These are phyloP conservation scores for Aproaerema taeniolella DNA, from an alignment of 2,888 invertebrate genomes.

Conservation along the genomic window DNA sequence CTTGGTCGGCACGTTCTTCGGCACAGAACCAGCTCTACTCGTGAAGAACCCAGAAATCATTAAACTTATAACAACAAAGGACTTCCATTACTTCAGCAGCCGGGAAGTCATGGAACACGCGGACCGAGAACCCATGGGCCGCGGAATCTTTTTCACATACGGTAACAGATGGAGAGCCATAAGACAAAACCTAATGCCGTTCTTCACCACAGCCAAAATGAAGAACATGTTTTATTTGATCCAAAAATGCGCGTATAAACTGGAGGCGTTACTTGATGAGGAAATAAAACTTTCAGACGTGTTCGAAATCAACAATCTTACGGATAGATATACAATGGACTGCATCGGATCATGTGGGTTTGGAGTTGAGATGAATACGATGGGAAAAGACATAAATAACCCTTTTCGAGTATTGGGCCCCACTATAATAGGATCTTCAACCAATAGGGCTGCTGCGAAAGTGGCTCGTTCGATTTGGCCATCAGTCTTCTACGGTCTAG, in stretches of 20 bases:
- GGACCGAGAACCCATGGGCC: constrained; percentile 26
- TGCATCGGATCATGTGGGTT: constrained; percentile 33
- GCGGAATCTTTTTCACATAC: constrained; percentile 37
- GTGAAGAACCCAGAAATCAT: constrained; percentile 36
- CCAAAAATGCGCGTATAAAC: constrained; percentile 30
- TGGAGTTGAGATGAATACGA: constrained; percentile 34
- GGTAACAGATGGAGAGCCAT: constrained; percentile 52
- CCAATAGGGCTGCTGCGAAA: constrained; percentile 20
- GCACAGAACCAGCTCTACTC: constrained; percentile 31
- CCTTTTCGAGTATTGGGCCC: constrained; percentile 28
- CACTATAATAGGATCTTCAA: constrained; percentile 22
- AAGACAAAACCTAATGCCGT: constrained; percentile 47
- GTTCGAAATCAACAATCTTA: constrained; percentile 31
- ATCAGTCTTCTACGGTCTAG: constrained; percentile 30
- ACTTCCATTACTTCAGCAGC: constrained; percentile 40
- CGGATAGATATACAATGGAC: constrained; percentile 45
- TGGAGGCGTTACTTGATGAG: constrained; percentile 37
- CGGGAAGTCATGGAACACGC: constrained; percentile 36
- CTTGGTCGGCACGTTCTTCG: constrained; percentile 31
- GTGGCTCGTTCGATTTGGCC: constrained; percentile 35
- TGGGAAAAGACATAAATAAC: constrained; percentile 28
- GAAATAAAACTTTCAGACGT: constrained; percentile 23
- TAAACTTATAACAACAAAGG: constrained; percentile 35
- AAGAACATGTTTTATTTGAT: constrained; percentile 55
- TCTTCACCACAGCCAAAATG: constrained; percentile 53